Percentiles rank a stretch among this genome's conserved stretches.
Conservation (phyloP, 2,888 invertebrate genomes). For the Steinernema carpocapsae region DNA sequence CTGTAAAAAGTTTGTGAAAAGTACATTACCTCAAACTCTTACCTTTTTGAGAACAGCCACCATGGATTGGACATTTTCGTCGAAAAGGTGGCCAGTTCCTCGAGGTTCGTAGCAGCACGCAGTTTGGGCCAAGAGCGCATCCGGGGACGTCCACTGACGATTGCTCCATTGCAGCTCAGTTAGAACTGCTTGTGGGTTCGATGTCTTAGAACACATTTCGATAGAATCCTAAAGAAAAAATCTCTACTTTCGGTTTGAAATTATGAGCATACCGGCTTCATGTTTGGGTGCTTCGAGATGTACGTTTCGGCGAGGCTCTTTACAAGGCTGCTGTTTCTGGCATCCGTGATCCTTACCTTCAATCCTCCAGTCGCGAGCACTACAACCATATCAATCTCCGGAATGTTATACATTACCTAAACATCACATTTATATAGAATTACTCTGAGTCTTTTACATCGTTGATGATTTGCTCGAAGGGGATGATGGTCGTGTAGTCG, state of each 20-base stretch:
- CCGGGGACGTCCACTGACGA: conserved; percentile 46
- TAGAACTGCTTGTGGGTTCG: conserved; percentile 48
- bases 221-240: conserved; percentile 43
- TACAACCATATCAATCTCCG: conserved; percentile 61
- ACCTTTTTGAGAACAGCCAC: conserved; percentile 44
- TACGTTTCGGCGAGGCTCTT: conserved; percentile 46
- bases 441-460: conserved; percentile 13
- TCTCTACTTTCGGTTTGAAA: too few relatives aligned
- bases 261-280: conserved; percentile 53
- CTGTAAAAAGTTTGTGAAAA: conserved; percentile 38
- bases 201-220: conserved; percentile 52
- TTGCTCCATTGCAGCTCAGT: conserved; percentile 45
- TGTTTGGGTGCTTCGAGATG: conserved; percentile 46
- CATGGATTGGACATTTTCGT: conserved; percentile 59
- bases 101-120: conserved; percentile 66
- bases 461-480: conserved; percentile 57
- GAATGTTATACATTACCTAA: conserved; percentile 49
- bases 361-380: conserved; percentile 62
- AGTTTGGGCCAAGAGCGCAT: conserved; percentile 59
- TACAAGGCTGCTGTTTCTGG: conserved; percentile 13
- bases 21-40: too few relatives aligned
- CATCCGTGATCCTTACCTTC: conserved; percentile 48
- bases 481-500: conserved; percentile 64
- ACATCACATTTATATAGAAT: background rate
- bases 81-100: conserved; percentile 58